Evolutionary conservation across 2,888 invertebrate species (phyloP), one percentile per base, ranked within the genome.

Genomic region (Synanthedon myopaeformis): DNA sequence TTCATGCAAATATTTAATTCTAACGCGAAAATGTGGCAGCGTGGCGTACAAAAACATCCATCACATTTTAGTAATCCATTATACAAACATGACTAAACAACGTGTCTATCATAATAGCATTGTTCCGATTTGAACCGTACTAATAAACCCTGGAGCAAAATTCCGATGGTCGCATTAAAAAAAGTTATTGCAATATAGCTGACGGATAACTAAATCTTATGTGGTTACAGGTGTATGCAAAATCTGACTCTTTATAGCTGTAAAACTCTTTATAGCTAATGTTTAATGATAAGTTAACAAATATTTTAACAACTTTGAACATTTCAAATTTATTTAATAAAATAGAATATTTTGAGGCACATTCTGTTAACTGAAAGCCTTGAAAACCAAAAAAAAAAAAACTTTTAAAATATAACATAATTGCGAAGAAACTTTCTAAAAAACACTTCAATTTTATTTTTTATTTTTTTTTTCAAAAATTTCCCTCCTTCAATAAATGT

Each of bases 21-120:
- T 8, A 49, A 10, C 49, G 23, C 59, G 59, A 65, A 62, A 65
- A 68, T 51, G 60, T 61, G 53, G 53, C 53, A 58, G 68, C 42
- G 61, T 61, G 53, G 53, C 53, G 59, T 59, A 62, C 61, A 60
- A 69, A 62, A 70, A 66, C 56, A 59, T 60, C 59, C 68, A 64
- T 74, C 69, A 69, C 69, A 74, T 72, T 67, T 55, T 53, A 64
- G 62, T 74, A 73, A 75, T 75, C 73, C 72, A 74, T 74, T 69
- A 69, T 60, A 57, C 65, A 70, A 72, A 72, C 73, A 70, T 75
- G 72, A 75, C 72, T 74, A 58, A 60, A 69, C 66, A 64, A 58
- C 61, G 61, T 55, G 59, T 55, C 62, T 62, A 62, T 65, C 64
- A 61, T 56, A 54, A 53, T 63, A 59, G 66, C 67, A 66, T 53